Evolutionary conservation across 2,113 vertebrate species (phyloP).

Genomic region (Dipodomys ordii): DNA sequence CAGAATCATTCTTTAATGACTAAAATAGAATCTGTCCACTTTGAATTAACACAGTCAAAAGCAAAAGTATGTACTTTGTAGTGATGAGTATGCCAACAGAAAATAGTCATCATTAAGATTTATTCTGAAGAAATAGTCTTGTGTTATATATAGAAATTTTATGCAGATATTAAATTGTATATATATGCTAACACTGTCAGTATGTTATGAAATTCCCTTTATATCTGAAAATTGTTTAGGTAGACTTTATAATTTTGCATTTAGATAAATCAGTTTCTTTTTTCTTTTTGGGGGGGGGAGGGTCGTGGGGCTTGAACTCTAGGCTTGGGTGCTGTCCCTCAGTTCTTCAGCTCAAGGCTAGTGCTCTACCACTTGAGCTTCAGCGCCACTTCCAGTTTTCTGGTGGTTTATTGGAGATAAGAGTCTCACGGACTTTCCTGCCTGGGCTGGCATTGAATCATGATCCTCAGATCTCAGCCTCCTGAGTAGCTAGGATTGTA

Average conservation of each 20-base stretch:
- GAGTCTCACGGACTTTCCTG: too few relatives aligned
- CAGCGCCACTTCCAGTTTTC: too few relatives aligned
- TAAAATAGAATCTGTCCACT: conserved; percentile 89
- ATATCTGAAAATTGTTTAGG: conserved; percentile 64
- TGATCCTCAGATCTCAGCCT: too few relatives aligned
- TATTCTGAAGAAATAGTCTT: conserved; percentile 62
- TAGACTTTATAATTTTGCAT: neutral
- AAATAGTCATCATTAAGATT: conserved; percentile 50
- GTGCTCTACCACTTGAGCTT: too few relatives aligned
- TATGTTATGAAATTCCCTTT: conserved; percentile 17
- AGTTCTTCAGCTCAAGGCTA: too few relatives aligned
- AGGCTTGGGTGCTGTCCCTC: too few relatives aligned
- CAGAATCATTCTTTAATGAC: conserved; percentile 90
- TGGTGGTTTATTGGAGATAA: too few relatives aligned
- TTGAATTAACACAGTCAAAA: conserved; percentile 88
- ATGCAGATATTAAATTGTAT: too few relatives aligned
- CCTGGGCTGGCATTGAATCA: too few relatives aligned
- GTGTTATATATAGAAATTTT: neutral
- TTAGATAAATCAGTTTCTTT: conserved; percentile 44
- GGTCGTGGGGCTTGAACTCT: too few relatives aligned
- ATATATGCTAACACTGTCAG: conserved; percentile 17
- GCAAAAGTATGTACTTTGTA: conserved; percentile 87
- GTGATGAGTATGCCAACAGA: conserved; percentile 28
- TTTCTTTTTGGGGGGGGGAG: neutral
- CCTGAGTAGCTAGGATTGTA: too few relatives aligned